These are phyloP conservation scores for Trichonephila clavata DNA, from an alignment of 1,140 invertebrate species.

Conservation along the genomic window DNA sequence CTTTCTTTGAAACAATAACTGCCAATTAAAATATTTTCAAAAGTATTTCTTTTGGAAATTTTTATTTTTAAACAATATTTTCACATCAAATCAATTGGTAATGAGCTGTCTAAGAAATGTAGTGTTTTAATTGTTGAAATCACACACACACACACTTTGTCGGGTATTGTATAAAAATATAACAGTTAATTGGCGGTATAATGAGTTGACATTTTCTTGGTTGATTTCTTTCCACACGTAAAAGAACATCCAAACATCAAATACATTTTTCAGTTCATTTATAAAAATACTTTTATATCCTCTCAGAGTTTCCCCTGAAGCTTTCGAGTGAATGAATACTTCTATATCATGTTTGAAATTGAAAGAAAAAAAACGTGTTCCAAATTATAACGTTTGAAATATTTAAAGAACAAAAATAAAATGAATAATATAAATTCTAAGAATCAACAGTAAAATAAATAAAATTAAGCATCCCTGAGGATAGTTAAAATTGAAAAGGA, in stretches of 20 bases:
- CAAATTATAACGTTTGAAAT: slow-evolving; percentile 42
- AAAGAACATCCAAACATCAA: neutral
- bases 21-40: neutral
- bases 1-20: neutral
- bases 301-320: neutral
- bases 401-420: slow-evolving; percentile 35
- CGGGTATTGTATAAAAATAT: neutral
- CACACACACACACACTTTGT: too few relatives aligned
- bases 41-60: neutral
- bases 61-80: neutral
- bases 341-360: slow-evolving; percentile 3
- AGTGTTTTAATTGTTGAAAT: slow-evolving; percentile 3
- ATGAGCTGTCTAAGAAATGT: neutral
- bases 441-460: slow-evolving; percentile 30
- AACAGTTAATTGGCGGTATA: neutral
- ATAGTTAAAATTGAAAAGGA: slow-evolving; percentile 27
- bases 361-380: neutral
- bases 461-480: slow-evolving; percentile 31
- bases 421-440: neutral
- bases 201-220: neutral
- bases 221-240: neutral
- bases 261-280: neutral
- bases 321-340: slow-evolving; percentile 22
- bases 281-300: neutral
- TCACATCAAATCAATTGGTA: neutral